Conservation (phyloP, 2,113 vertebrate species). For the Ictalurus punctatus region DNA sequence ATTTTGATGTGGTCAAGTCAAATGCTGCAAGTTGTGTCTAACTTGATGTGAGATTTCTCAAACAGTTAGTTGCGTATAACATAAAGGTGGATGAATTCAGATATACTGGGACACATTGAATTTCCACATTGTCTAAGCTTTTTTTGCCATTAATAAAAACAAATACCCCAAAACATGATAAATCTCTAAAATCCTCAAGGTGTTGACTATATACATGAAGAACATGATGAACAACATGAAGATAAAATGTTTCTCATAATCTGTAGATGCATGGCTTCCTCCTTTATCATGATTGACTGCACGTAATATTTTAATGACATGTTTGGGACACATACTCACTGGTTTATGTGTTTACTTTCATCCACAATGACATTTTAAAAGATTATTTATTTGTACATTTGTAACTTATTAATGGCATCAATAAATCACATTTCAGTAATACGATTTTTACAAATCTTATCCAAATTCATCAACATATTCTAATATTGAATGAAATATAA, state of each 20-base stretch:
- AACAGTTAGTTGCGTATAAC: background rate
- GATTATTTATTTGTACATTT: too few relatives aligned
- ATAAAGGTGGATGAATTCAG: background rate
- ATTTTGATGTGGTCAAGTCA: conserved; percentile 21
- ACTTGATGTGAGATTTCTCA: background rate
- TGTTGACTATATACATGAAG: background rate
- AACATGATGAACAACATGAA: background rate
- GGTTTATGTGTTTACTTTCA: too few relatives aligned
- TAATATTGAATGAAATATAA: too few relatives aligned
- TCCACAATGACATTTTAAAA: too few relatives aligned
- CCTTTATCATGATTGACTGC: background rate
- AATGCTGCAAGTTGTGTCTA: conserved; percentile 28
- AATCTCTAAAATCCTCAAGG: background rate
- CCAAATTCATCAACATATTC: too few relatives aligned
- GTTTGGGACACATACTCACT: background rate
- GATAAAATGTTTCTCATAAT: background rate
- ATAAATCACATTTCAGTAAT: too few relatives aligned
- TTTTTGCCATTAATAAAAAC: background rate
- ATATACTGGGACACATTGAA: background rate
- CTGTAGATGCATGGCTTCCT: background rate
- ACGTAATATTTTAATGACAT: background rate
- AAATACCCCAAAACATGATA: background rate
- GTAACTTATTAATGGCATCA: too few relatives aligned
- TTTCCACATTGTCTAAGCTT: background rate
- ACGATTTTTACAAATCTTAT: too few relatives aligned